Percentiles rank a stretch among this genome's conserved stretches.
phyloP scores from a whole-genome alignment of 1,140 invertebrate species.

The Drosophila mojavensis region DNA sequence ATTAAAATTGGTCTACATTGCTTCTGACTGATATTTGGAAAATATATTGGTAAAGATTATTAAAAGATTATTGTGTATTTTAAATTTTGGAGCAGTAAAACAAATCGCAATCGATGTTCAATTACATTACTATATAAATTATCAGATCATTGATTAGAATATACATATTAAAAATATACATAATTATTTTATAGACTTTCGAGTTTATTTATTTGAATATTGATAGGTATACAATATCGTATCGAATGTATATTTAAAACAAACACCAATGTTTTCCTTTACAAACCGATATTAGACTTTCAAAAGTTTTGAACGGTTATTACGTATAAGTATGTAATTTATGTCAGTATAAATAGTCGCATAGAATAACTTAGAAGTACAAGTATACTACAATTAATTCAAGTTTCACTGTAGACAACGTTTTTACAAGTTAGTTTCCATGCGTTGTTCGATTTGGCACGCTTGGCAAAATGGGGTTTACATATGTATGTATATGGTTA shows the following conservation, averaged over 20 bases:
- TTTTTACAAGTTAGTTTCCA: conserved; percentile 72
- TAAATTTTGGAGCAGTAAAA: too few relatives aligned
- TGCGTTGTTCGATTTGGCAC: conserved; percentile 69
- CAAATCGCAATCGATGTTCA: too few relatives aligned
- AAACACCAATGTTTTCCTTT: conserved; percentile 73
- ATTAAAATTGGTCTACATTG: too few relatives aligned
- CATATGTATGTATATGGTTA: conserved; percentile 20
- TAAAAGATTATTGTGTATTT: too few relatives aligned
- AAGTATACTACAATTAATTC: conserved; percentile 53
- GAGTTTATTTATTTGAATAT: conserved; percentile 54
- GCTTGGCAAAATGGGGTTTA: conserved; percentile 56
- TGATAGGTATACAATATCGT: conserved; percentile 43
- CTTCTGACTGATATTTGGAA: too few relatives aligned
- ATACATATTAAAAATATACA: too few relatives aligned
- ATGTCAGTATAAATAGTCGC: conserved; percentile 69
- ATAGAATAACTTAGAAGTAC: conserved; percentile 56
- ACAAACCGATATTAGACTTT: conserved; percentile 48
- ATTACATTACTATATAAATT: too few relatives aligned
- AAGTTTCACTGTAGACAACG: conserved; percentile 54
- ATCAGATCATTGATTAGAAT: too few relatives aligned
- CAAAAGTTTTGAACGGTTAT: conserved; percentile 21
- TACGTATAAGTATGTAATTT: conserved; percentile 41
- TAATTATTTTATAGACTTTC: conserved; percentile 10
- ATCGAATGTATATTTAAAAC: conserved; percentile 63
- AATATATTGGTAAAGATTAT: too few relatives aligned